Conservation (phyloP, 2,113 vertebrate genomes). For the Syngnathus typhle region DNA sequence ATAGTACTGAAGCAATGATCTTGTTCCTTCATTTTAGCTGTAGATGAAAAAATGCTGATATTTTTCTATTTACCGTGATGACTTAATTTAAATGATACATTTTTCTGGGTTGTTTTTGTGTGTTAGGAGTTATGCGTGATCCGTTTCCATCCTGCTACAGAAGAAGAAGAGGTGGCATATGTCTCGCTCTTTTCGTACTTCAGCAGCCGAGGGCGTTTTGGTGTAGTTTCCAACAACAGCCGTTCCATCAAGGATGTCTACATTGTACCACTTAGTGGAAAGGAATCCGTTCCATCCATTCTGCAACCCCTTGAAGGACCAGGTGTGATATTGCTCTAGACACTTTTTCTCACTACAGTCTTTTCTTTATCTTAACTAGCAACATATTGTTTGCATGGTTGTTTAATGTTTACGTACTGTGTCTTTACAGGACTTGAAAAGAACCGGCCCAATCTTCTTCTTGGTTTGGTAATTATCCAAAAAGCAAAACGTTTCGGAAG, state of each 20-base stretch:
- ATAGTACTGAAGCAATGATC: neutral
- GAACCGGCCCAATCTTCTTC: conserved; percentile 86
- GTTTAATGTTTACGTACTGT: neutral
- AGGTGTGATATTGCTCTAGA: conserved; percentile 72
- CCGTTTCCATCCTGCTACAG: conserved; percentile 91
- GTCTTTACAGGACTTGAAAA: conserved; percentile 83
- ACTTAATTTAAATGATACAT: neutral
- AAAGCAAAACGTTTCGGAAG: conserved; percentile 76
- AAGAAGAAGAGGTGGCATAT: conserved; percentile 95
- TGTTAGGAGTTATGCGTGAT: conserved; percentile 90
- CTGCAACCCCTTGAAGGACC: conserved; percentile 93
- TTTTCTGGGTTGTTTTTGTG: conserved; percentile 28
- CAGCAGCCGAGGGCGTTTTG: conserved; percentile 93
- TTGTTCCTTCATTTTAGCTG: neutral
- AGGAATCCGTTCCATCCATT: conserved; percentile 85
- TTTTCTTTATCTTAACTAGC: neutral
- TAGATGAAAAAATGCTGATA: neutral
- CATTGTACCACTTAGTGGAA: conserved; percentile 87
- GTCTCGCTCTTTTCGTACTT: conserved; percentile 98
- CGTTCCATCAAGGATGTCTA: conserved; percentile 94
- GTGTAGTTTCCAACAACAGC: conserved; percentile 90
- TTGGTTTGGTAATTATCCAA: conserved; percentile 89
- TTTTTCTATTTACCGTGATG: too few relatives aligned
- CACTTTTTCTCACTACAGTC: neutral
- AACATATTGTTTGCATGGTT: neutral